Evolutionary conservation across 2,888 invertebrate species (phyloP).

Genomic region (Oxyteleia sp.): DNA sequence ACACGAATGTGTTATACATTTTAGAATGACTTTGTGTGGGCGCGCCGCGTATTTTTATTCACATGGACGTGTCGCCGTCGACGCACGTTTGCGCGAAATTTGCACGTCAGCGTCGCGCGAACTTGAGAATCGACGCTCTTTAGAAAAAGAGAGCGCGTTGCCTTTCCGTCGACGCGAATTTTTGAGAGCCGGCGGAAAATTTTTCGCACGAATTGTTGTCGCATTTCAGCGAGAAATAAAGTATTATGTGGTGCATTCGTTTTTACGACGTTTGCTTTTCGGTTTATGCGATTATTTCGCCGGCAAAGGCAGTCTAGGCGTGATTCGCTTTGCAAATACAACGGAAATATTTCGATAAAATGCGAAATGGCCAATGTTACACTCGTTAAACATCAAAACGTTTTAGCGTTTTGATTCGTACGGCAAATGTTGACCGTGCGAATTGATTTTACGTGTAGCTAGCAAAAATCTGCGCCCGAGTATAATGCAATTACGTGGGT

Average conservation of each 20-base stretch:
- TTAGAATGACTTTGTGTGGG: conserved; percentile 16
- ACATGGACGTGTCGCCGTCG: conserved; percentile 14
- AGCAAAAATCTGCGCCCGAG: neutral
- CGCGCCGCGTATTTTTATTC: conserved; percentile 46
- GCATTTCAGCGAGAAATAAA: conserved; percentile 24
- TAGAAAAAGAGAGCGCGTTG: conserved; percentile 5
- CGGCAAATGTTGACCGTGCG: conserved; percentile 30
- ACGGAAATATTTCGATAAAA: conserved; percentile 27
- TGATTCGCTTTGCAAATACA: conserved; percentile 16
- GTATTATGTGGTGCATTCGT: conserved; percentile 29
- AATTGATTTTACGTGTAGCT: conserved; percentile 28
- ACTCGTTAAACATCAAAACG: conserved; percentile 41
- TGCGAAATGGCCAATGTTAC: conserved; percentile 33
- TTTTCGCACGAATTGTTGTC: conserved; percentile 38
- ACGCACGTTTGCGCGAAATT: conserved; percentile 31
- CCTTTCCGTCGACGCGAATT: neutral
- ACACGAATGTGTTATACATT: conserved; percentile 52
- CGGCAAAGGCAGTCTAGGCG: conserved; percentile 1
- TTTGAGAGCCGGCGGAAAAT: conserved; percentile 17
- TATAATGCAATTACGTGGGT: conserved; percentile 17
- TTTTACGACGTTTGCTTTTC: too few species aligned
- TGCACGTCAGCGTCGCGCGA: conserved; percentile 48
- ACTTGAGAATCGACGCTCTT: conserved; percentile 33
- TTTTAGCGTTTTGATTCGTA: conserved; percentile 18
- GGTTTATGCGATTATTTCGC: conserved; percentile 29